phyloP scores from a whole-genome alignment of 2,888 invertebrate species.

The Eugnorisma glareosa region DNA sequence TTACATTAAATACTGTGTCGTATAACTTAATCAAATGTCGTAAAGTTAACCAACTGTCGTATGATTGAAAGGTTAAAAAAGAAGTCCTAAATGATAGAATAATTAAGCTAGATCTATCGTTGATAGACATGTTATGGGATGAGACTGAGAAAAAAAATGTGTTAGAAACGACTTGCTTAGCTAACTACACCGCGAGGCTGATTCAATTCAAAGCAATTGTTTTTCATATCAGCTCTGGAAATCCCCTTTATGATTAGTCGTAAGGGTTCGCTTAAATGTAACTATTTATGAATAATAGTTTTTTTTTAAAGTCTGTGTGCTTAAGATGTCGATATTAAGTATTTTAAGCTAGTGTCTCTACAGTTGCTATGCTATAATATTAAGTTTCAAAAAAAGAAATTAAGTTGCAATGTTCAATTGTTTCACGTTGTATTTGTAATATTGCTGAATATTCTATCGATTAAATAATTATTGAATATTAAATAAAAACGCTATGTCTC shows the following conservation, averaged over 20 bases:
- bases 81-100: constrained; percentile 59
- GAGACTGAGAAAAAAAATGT: constrained; percentile 74
- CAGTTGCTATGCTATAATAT: constrained; percentile 84
- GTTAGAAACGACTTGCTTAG: constrained; percentile 73
- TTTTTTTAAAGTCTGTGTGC: constrained; percentile 85
- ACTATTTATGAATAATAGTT: constrained; percentile 76
- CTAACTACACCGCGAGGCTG: constrained; percentile 71
- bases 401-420: constrained; percentile 88
- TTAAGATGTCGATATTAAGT: constrained; percentile 82
- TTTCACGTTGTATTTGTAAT: constrained; percentile 90
- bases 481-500: constrained; percentile 90
- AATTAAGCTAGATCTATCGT: constrained; percentile 55
- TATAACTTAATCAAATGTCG: constrained; percentile 44
- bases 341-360: constrained; percentile 75
- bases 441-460: constrained; percentile 90
- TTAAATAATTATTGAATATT: constrained; percentile 89
- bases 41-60: constrained; percentile 44
- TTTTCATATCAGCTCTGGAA: constrained; percentile 74
- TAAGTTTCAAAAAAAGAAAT: constrained; percentile 84
- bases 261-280: constrained; percentile 70
- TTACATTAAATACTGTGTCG: constrained; percentile 40
- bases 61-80: constrained; percentile 44
- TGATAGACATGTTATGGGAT: constrained; percentile 70
- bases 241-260: constrained; percentile 65
- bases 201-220: constrained; percentile 71